phyloP scores from a whole-genome alignment of 2,113 vertebrate genomes.

The Grallaria varia region DNA sequence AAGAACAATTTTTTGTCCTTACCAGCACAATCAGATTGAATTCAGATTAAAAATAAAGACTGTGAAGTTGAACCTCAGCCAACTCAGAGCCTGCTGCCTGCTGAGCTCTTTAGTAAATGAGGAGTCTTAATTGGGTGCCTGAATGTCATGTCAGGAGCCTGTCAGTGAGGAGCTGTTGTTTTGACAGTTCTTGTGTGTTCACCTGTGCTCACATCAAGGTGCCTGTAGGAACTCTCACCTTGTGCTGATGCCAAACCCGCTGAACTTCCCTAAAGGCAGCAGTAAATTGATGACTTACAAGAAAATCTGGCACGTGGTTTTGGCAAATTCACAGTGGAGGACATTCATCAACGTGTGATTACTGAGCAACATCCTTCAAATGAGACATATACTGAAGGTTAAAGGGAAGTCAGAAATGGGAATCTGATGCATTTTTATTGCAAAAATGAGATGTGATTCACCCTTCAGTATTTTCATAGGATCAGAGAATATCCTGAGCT shows the following conservation, averaged over 20 bases:
- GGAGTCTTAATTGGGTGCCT: background rate
- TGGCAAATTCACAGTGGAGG: background rate
- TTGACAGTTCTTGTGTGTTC: background rate
- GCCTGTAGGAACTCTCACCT: background rate
- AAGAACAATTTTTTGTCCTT: background rate
- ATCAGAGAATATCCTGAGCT: background rate
- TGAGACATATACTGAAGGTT: background rate
- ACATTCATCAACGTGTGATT: background rate
- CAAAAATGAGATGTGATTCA: background rate
- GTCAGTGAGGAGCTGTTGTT: background rate
- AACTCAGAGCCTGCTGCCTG: background rate
- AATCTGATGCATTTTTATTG: background rate
- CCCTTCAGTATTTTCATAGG: background rate
- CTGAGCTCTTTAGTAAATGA: background rate
- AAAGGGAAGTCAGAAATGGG: background rate
- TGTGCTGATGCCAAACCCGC: background rate
- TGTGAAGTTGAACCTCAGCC: background rate
- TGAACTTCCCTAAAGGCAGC: accelerated
- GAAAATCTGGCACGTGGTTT: background rate
- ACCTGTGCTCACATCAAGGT: background rate
- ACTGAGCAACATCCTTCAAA: background rate
- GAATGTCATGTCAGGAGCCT: background rate
- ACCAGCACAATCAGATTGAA: background rate
- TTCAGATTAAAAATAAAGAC: background rate
- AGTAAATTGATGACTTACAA: background rate